These are phyloP conservation scores for Ammodytes dubius DNA, from an alignment of 2,113 vertebrate species.

Conservation along the genomic window DNA sequence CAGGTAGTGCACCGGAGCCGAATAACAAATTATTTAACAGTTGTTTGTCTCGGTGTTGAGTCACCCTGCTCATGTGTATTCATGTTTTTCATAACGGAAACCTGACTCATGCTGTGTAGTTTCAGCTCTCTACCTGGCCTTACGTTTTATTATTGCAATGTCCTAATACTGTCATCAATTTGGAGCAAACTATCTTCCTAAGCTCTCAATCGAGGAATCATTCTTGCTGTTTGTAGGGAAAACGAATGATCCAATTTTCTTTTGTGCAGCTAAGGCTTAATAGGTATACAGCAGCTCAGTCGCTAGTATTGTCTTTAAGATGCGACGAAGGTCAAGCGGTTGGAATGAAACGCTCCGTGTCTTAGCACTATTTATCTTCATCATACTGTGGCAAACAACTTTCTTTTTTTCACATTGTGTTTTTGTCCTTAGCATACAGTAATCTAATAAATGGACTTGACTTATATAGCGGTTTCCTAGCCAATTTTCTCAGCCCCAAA, in stretches of 20 bases:
- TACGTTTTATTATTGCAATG: slow-evolving; percentile 12
- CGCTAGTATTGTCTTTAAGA: slow-evolving; percentile 3
- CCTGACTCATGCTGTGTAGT: slow-evolving; percentile 29
- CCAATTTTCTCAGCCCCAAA: too few species aligned
- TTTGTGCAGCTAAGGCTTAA: slow-evolving; percentile 28
- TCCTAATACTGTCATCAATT: slow-evolving; percentile 26
- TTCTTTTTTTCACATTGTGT: not conserved
- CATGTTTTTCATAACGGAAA: slow-evolving; percentile 49
- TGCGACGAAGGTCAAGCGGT: slow-evolving; percentile 21
- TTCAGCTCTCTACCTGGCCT: slow-evolving; percentile 39
- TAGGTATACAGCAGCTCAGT: slow-evolving; percentile 31
- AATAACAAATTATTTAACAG: slow-evolving; percentile 75
- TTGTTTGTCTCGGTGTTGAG: slow-evolving; percentile 68
- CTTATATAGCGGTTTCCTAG: too few species aligned
- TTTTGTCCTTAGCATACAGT: not conserved
- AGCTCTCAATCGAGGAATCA: slow-evolving; percentile 15
- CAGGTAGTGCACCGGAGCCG: slow-evolving; percentile 58
- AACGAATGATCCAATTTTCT: slow-evolving; percentile 32
- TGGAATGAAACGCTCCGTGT: slow-evolving; percentile 4
- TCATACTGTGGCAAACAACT: slow-evolving; percentile 17
- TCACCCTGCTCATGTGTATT: slow-evolving; percentile 68
- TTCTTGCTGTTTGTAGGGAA: slow-evolving; percentile 6
- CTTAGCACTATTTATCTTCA: slow-evolving; percentile 8
- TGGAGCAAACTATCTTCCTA: not conserved
- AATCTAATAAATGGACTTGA: not conserved